phyloP scores from a whole-genome alignment of 1,140 invertebrate species.

The Trichonephila clavata region DNA sequence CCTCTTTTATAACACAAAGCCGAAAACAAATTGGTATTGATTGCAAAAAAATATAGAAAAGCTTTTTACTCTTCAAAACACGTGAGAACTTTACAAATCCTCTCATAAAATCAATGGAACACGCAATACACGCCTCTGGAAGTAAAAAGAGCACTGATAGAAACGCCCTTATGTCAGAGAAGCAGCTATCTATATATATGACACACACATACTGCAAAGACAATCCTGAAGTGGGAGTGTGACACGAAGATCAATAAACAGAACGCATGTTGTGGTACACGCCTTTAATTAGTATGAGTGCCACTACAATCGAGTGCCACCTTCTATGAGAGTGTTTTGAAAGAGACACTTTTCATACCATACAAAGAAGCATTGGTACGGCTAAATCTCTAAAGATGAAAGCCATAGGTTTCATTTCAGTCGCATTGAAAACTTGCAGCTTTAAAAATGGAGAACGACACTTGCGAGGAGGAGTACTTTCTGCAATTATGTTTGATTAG shows the following conservation, averaged over 20 bases:
- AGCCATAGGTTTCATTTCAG: not conserved
- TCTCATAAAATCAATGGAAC: constrained; percentile 38
- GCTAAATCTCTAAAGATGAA: not conserved
- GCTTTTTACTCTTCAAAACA: not conserved
- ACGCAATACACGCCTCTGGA: constrained; percentile 10
- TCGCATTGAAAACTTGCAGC: not conserved
- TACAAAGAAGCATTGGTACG: not conserved
- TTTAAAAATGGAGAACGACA: not conserved
- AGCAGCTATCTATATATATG: constrained; percentile 2
- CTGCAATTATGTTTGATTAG: too few species aligned
- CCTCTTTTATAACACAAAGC: not conserved
- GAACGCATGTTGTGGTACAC: constrained; percentile 28
- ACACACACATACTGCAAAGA: not conserved
- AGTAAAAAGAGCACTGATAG: constrained; percentile 21
- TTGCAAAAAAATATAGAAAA: not conserved
- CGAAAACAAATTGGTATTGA: not conserved
- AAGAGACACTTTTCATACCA: not conserved
- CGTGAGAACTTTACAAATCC: not conserved
- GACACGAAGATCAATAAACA: constrained; percentile 41
- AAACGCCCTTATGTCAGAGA: constrained; percentile 47
- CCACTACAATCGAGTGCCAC: not conserved
- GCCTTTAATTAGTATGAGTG: constrained; percentile 66
- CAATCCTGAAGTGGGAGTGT: not conserved
- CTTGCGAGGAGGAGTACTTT: too few species aligned
- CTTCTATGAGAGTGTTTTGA: not conserved